Evolutionary conservation across 2,888 invertebrate genomes (phyloP), one percentile per base, ranked within the genome.

Genomic region (Flexamia atlantica): DNA sequence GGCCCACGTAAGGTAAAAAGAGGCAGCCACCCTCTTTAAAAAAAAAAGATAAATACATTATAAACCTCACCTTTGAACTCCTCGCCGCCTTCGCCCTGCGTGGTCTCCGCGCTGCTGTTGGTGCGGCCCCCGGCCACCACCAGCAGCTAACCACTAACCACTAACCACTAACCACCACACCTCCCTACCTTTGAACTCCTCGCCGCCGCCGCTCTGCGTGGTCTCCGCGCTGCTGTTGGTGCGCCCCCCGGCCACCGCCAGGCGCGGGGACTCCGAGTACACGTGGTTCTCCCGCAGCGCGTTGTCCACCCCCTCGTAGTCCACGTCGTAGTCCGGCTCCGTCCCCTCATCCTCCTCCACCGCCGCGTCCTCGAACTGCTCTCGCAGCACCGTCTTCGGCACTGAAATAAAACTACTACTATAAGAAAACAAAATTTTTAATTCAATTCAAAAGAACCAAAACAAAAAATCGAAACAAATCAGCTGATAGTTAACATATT

Each of bases 341-440:
- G 88, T 88, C 64, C 88, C 88, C 81, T 96, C 97, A 89, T 97
- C 97, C 86, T 94, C 92, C 90, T 96, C 96, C 76, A 95, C 92
- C 76, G 95, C 92, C 32, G 94, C 93, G 85, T 95, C 95, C 89
- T 96, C 95, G 90, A 95, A 96, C 87, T 95, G 93, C 90, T 96
- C 96, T 89, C 95, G 95, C 85, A 97, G 91, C 82, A 97, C 96
- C 89, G 95, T 95, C 87, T 96, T 92, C 2, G 96, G 96, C 86
- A 97, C 97, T 97, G 91, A 0, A 89, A 90, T n/a, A n/a, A n/a
- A n/a, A n/a, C n/a, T n/a, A n/a, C n/a, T n/a, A n/a, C n/a, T n/a
- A n/a, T n/a, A n/a, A n/a, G n/a, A n/a, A n/a, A n/a, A n/a, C n/a
- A n/a, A n/a, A n/a, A n/a, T n/a, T n/a, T n/a, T n/a, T n/a, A n/a